Conservation (phyloP, 2,797 vertebrate genomes). For the Pseudopleuronectes americanus region DNA sequence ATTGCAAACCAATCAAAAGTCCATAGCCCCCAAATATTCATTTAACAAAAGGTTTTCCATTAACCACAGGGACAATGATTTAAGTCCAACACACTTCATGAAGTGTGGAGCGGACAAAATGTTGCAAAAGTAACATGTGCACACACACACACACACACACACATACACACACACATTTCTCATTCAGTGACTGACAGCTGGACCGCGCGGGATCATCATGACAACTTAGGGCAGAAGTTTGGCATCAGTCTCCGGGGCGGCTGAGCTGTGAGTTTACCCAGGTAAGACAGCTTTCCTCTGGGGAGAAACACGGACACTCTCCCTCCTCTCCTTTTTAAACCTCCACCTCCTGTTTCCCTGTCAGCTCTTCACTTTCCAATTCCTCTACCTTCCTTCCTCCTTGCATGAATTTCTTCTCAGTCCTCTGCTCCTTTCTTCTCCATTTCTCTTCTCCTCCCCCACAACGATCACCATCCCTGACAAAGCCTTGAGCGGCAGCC, state of each 20-base stretch:
- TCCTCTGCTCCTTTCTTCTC: constrained; percentile 14
- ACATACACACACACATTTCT: constrained; percentile 1
- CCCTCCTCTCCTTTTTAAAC: constrained; percentile 10
- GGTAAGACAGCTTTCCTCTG: constrained; percentile 24
- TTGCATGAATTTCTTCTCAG: constrained; percentile 38
- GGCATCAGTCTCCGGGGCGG: constrained; percentile 14
- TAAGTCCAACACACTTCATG: too few relatives aligned
- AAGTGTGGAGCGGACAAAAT: neutral
- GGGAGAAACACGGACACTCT: constrained; percentile 12
- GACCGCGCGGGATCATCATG: constrained; percentile 38
- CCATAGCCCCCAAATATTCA: too few relatives aligned
- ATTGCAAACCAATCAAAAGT: too few relatives aligned
- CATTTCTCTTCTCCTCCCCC: constrained; percentile 30
- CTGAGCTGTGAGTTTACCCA: constrained; percentile 33
- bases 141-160: neutral
- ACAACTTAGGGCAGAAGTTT: constrained; percentile 45
- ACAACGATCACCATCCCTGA: constrained; percentile 56
- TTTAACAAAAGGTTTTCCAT: too few relatives aligned
- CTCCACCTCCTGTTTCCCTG: constrained; percentile 9
- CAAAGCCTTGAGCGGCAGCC: constrained; percentile 74
- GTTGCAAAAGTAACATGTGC: neutral
- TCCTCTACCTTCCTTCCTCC: constrained; percentile 16
- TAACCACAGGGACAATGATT: too few relatives aligned
- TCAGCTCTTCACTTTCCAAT: constrained; percentile 25
- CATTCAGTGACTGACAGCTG: constrained; percentile 51